phyloP scores from a whole-genome alignment of 2,888 invertebrate species.

The Petrolisthes manimaculis region DNA sequence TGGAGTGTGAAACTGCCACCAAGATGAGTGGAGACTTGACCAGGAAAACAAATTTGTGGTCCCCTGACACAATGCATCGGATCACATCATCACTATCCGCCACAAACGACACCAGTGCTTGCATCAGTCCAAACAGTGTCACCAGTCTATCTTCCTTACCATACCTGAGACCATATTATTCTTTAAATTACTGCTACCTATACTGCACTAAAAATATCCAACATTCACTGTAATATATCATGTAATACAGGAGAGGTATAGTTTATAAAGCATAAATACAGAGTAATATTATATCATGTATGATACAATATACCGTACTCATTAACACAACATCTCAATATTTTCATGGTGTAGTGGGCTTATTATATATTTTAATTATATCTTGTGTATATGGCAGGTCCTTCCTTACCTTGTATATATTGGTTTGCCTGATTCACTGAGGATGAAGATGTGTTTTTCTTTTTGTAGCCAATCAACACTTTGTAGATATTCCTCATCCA shows the following conservation, averaged over 20 bases:
- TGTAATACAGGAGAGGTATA: background rate
- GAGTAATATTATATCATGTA: too few relatives aligned
- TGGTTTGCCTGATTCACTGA: conserved; percentile 96
- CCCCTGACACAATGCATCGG: conserved; percentile 85
- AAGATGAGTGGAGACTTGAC: conserved; percentile 91
- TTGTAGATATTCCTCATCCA: conserved; percentile 55
- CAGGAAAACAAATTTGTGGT: conserved; percentile 91
- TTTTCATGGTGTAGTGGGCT: too few relatives aligned
- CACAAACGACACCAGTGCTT: conserved; percentile 91
- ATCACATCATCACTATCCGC: conserved; percentile 86
- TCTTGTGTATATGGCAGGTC: too few relatives aligned
- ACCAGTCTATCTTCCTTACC: conserved; percentile 94
- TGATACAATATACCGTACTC: too few relatives aligned
- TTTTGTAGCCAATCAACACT: conserved; percentile 80
- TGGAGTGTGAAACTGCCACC: conserved; percentile 83
- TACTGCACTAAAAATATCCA: background rate
- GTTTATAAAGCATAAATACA: background rate
- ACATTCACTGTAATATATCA: too few relatives aligned
- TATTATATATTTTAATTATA: too few relatives aligned
- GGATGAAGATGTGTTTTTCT: conserved; percentile 91
- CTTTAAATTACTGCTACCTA: background rate
- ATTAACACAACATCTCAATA: too few relatives aligned
- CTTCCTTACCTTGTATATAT: conserved; percentile 85
- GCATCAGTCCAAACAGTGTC: conserved; percentile 93
- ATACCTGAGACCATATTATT: conserved; percentile 75